phyloP scores from a whole-genome alignment of 2,888 invertebrate genomes.

The Antitype chi region DNA sequence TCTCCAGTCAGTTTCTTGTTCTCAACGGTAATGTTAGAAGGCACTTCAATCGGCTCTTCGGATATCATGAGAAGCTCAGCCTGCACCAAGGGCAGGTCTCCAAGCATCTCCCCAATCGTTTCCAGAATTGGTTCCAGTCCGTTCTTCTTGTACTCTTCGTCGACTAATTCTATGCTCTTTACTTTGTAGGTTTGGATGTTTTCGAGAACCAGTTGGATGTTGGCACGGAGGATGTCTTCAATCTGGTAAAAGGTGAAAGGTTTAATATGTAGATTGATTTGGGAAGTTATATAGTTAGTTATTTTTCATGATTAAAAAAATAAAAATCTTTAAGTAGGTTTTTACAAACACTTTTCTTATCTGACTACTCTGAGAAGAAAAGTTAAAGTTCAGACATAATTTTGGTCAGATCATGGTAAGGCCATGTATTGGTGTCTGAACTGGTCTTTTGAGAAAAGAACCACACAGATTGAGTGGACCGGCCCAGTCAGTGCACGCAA shows the following conservation, averaged over 20 bases:
- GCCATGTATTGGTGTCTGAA: too few relatives aligned
- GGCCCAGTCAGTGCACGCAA: too few relatives aligned
- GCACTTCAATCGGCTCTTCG: slow-evolving; percentile 86
- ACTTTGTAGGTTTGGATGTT: slow-evolving; percentile 92
- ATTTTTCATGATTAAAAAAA: neutral
- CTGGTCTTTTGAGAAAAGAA: too few relatives aligned
- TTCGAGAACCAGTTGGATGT: slow-evolving; percentile 94
- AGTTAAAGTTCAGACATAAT: too few relatives aligned
- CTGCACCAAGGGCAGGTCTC: slow-evolving; percentile 93
- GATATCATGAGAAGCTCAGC: slow-evolving; percentile 91
- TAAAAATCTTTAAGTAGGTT: too few relatives aligned
- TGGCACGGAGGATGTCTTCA: slow-evolving; percentile 90
- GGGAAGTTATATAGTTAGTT: neutral
- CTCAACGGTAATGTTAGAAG: slow-evolving; percentile 89
- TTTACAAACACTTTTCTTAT: too few relatives aligned
- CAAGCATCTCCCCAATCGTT: slow-evolving; percentile 90
- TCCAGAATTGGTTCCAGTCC: slow-evolving; percentile 88
- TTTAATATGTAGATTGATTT: neutral
- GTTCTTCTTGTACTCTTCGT: slow-evolving; percentile 88
- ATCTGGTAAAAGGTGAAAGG: slow-evolving; percentile 67
- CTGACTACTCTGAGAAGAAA: too few relatives aligned
- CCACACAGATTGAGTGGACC: too few relatives aligned
- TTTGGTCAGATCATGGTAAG: too few relatives aligned
- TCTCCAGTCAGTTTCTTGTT: slow-evolving; percentile 91
- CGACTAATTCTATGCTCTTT: slow-evolving; percentile 90